Percentiles rank a stretch among this genome's conserved stretches.
These are phyloP conservation scores for Pholis gunnellus DNA, from an alignment of 2,113 vertebrate genomes.

Conservation along the genomic window DNA sequence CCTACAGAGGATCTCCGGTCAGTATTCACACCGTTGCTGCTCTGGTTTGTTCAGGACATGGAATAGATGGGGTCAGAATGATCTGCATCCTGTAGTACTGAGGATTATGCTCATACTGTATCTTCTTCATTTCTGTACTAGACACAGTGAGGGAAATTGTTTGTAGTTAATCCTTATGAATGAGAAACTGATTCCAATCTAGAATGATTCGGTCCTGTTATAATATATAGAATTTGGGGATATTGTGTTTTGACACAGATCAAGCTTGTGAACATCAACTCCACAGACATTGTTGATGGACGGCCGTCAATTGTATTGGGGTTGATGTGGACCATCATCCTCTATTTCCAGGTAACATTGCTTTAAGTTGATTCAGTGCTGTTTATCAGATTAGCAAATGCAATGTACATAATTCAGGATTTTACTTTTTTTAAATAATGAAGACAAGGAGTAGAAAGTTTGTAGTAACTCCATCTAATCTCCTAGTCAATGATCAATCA, in stretches of 20 bases:
- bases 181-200: conserved; percentile 22
- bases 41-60: conserved; percentile 34
- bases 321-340: conserved; percentile 97
- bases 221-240: background rate
- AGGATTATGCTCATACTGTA: conserved; percentile 31
- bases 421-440: background rate
- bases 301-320: conserved; percentile 95
- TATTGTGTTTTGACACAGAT: conserved; percentile 85
- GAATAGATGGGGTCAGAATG: conserved; percentile 38
- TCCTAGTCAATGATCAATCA: background rate
- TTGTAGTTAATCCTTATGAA: conserved; percentile 23
- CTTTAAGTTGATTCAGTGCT: background rate
- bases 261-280: conserved; percentile 98
- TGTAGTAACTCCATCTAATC: background rate
- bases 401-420: background rate
- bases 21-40: conserved; percentile 80
- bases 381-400: background rate
- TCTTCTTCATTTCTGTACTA: conserved; percentile 35
- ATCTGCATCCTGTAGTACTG: conserved; percentile 20
- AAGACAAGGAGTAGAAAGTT: background rate
- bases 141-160: conserved; percentile 18
- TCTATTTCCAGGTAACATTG: conserved; percentile 94
- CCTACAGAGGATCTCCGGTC: conserved; percentile 99
- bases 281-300: conserved; percentile 97
- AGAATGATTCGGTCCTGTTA: background rate